Conservation (phyloP, 1,140 invertebrate species). For the Euborellia annulipes region DNA sequence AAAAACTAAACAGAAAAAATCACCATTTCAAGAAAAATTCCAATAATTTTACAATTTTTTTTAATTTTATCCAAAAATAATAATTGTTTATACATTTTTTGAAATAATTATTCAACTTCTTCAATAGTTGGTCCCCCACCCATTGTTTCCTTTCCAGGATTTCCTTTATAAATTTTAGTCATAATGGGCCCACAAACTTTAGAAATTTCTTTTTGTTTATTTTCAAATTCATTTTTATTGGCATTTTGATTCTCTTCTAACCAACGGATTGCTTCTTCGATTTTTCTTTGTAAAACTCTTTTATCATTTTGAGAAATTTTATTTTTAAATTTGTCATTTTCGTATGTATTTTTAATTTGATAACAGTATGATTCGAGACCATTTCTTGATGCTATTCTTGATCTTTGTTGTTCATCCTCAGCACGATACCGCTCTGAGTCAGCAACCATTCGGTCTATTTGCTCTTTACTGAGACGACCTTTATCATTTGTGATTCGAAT, state of each 20-base stretch:
- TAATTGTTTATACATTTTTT: too few relatives aligned
- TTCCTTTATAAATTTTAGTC: neutral
- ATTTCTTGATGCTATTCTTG: constrained; percentile 56
- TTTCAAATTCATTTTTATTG: neutral
- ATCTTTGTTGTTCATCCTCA: constrained; percentile 47
- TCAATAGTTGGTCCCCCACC: neutral
- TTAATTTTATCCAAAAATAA: too few relatives aligned
- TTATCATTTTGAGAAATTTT: too few relatives aligned
- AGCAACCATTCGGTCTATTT: constrained; percentile 84
- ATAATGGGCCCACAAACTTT: neutral
- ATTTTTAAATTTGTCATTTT: too few relatives aligned
- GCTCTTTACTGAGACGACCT: constrained; percentile 72
- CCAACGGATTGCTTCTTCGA: neutral
- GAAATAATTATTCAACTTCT: neutral
- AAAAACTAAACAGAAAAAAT: too few relatives aligned
- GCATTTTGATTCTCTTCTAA: neutral
- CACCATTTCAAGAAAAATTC: too few relatives aligned
- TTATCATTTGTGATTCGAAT: constrained; percentile 88
- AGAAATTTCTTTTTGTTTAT: neutral
- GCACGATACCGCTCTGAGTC: constrained; percentile 54
- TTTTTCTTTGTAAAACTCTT: too few relatives aligned
- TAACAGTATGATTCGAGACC: constrained; percentile 55
- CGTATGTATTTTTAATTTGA: too few relatives aligned
- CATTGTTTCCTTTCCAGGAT: neutral
- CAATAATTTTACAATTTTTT: too few relatives aligned